Conservation (phyloP, 2,888 invertebrate species). For the Mythimna pallens region DNA sequence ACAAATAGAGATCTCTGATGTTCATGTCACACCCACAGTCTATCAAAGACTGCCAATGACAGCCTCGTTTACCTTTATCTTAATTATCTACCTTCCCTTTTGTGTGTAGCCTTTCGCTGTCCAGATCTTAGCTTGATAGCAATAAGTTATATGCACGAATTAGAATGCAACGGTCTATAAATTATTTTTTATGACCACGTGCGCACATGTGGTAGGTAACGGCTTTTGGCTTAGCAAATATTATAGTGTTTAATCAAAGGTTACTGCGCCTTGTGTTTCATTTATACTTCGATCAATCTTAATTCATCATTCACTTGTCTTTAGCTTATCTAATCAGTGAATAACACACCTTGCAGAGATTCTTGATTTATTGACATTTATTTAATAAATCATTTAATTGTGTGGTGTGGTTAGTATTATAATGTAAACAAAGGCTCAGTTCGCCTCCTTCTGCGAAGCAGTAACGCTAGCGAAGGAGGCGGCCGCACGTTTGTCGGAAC, state of each 20-base stretch:
- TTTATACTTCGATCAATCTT: slow-evolving; percentile 30
- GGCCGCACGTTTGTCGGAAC: too few relatives aligned
- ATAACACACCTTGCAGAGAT: slow-evolving; percentile 35
- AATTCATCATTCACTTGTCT: slow-evolving; percentile 54
- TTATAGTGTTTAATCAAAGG: slow-evolving; percentile 8
- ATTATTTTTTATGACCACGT: slow-evolving; percentile 38
- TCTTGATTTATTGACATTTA: neutral
- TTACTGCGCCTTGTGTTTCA: slow-evolving; percentile 20
- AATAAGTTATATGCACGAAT: slow-evolving; percentile 48
- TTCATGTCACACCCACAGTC: slow-evolving; percentile 73
- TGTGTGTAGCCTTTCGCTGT: slow-evolving; percentile 55
- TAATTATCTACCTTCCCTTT: slow-evolving; percentile 63
- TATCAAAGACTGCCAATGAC: slow-evolving; percentile 71
- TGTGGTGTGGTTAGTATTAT: neutral
- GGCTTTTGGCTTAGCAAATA: slow-evolving; percentile 5
- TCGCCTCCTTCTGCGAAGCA: neutral
- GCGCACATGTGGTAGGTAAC: slow-evolving; percentile 8
- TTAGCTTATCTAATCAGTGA: slow-evolving; percentile 25
- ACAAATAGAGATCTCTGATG: slow-evolving; percentile 66
- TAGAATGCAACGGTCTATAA: slow-evolving; percentile 37
- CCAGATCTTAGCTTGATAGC: slow-evolving; percentile 52
- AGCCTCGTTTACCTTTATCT: slow-evolving; percentile 61
- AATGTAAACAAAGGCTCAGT: neutral
- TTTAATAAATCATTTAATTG: neutral
- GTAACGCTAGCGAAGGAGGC: too few relatives aligned